Evolutionary conservation across 2,888 invertebrate species (phyloP).

Genomic region (Chrysodeixis includens): DNA sequence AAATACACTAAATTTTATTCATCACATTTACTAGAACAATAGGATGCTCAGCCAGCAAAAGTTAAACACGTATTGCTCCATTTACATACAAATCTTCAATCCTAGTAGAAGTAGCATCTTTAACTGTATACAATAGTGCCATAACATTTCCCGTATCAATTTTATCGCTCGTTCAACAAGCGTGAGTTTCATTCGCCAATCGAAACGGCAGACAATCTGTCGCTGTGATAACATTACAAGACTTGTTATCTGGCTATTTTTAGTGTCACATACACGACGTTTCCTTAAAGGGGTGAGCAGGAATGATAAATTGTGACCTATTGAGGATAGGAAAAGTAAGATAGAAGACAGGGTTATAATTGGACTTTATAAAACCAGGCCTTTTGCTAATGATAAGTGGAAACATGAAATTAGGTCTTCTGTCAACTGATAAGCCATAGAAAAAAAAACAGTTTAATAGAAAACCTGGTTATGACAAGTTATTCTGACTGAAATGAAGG

Average conservation of each 20-base stretch:
- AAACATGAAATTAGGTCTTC: neutral
- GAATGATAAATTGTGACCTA: constrained; percentile 40
- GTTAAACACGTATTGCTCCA: neutral
- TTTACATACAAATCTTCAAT: constrained; percentile 1
- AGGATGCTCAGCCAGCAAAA: neutral
- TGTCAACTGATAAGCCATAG: too few species aligned
- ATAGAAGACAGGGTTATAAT: neutral
- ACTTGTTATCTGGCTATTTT: constrained; percentile 61
- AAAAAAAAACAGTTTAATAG: too few species aligned
- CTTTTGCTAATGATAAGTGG: neutral
- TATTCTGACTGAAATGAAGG: neutral
- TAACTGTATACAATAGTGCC: neutral
- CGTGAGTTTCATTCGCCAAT: constrained; percentile 57
- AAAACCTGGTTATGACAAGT: neutral
- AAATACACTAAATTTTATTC: neutral
- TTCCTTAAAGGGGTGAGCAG: constrained; percentile 44
- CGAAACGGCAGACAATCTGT: constrained; percentile 66
- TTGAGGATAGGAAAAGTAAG: constrained; percentile 20
- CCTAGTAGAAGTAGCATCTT: neutral
- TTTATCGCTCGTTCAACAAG: constrained; percentile 49
- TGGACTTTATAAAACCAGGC: neutral
- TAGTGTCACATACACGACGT: constrained; percentile 51
- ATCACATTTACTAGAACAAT: neutral
- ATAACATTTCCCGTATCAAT: constrained; percentile 38
- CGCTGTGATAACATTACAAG: constrained; percentile 65